Evolutionary conservation across 2,797 vertebrate species (phyloP).

Genomic region (Acropternis orthonyx): DNA sequence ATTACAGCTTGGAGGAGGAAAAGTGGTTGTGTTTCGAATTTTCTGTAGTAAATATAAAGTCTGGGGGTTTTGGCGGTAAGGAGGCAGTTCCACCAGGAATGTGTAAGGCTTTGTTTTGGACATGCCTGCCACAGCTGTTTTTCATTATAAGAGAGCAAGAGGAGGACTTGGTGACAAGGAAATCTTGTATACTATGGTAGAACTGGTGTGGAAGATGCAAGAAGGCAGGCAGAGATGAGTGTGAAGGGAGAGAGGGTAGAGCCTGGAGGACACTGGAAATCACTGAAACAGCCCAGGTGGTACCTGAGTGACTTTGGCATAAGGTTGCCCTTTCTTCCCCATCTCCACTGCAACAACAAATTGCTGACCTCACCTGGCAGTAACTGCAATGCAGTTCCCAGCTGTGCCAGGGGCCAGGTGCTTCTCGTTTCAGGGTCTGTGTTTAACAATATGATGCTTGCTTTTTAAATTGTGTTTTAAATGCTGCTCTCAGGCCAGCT

Average conservation of each 20-base stretch:
- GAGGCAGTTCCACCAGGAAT: conserved; percentile 59
- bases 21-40: conserved; percentile 62
- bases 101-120: conserved; percentile 61
- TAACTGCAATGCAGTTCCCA: not conserved
- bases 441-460: not conserved
- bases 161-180: conserved; percentile 47
- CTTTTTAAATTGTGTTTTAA: not conserved
- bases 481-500: not conserved
- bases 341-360: not conserved
- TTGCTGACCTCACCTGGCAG: conserved; percentile 11
- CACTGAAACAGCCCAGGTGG: not conserved
- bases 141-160: conserved; percentile 48
- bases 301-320: not conserved
- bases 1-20: conserved; percentile 67
- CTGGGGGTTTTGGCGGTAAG: conserved; percentile 63
- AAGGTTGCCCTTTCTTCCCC: not conserved
- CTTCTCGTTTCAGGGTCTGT: not conserved
- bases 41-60: conserved; percentile 68
- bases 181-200: not conserved
- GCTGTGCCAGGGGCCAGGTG: not conserved
- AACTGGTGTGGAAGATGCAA: not conserved
- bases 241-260: not conserved
- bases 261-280: not conserved
- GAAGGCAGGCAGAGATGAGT: not conserved
- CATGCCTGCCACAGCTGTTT: conserved; percentile 57